Evolutionary conservation across 2,888 invertebrate species (phyloP), one percentile per base, ranked within the genome.

Genomic region (Acanthosepion esculentum): DNA sequence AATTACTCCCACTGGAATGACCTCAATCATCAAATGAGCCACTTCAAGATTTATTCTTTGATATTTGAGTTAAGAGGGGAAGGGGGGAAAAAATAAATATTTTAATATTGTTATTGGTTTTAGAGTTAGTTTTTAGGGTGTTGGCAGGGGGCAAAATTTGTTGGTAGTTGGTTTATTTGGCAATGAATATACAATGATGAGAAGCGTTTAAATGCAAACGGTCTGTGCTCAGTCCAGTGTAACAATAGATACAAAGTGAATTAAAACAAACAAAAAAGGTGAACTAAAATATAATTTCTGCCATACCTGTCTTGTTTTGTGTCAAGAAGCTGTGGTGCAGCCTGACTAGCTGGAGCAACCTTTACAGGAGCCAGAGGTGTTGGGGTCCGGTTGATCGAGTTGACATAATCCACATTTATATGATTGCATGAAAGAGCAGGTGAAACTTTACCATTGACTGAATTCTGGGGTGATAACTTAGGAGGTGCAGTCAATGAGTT

Each of bases 361-460:
- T 95, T 95, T 64, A 95, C 95, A n/a, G 96, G 96, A 26, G 96
- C 96, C 59, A 96, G 95, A 2, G 96, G 96, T 92, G 96, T 96
- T 23, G 97, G 96, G 64, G 97, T 96, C 94, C 96, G 96, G 95
- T 97, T 97, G 93, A 96, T 96, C 94, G 96, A 96, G 95, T 97
- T 97, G 94, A 96, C 96, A 94, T 96, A 96, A 94, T 97, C 96
- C 53, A 96, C 96, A 95, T 96, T 97, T 55, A 97, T 96, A 95
- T 97, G 96, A 94, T 96, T 96, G 94, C 95, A 96, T 1, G 97
- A 96, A 33, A 96, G 95, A 59, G 96, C 96, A 33, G 96, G 96
- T 26, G 96, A 96, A 53, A 96, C 95, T 95, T 96, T 96, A 53
- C 97, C 97, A 94, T 96, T 97, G 94, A 96, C 94, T 48, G 96